A percentile compares a stretch with the other conserved stretches of the same genome.
Evolutionary conservation across 2,888 invertebrate genomes (phyloP).

Genomic region (Calephelis perditalis): DNA sequence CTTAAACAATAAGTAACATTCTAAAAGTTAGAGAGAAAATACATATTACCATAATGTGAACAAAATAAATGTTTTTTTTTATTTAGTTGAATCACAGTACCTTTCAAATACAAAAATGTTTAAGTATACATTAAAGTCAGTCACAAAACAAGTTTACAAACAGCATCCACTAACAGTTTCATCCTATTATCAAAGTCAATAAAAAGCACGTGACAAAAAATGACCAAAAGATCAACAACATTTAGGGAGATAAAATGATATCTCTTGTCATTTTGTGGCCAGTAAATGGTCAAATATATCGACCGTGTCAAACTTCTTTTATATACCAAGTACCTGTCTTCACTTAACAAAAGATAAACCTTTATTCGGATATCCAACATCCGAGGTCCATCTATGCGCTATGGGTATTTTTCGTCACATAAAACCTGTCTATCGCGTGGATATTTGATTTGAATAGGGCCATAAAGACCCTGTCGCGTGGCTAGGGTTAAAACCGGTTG

Average conservation of each 20-base stretch:
- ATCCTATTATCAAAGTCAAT: constrained; percentile 39
- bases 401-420: constrained; percentile 38
- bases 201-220: constrained; percentile 57
- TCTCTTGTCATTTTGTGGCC: constrained; percentile 54
- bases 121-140: too few species aligned
- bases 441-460: constrained; percentile 35
- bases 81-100: too few species aligned
- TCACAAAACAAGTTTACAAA: constrained; percentile 11
- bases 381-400: constrained; percentile 66
- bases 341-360: constrained; percentile 52
- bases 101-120: too few species aligned
- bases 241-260: constrained; percentile 65
- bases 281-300: constrained; percentile 65
- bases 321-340: constrained; percentile 56
- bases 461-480: constrained; percentile 25
- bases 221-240: constrained; percentile 43
- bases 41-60: too few species aligned
- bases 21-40: too few species aligned
- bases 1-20: too few species aligned
- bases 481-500: constrained; percentile 57
- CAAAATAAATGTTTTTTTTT: too few species aligned
- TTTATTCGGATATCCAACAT: constrained; percentile 63
- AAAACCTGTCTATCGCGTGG: constrained; percentile 34
- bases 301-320: constrained; percentile 63
- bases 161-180: constrained; percentile 22